Base-by-base conservation (phyloP, 2,888 invertebrate genomes). In the Polyommatus icarus region DNA sequence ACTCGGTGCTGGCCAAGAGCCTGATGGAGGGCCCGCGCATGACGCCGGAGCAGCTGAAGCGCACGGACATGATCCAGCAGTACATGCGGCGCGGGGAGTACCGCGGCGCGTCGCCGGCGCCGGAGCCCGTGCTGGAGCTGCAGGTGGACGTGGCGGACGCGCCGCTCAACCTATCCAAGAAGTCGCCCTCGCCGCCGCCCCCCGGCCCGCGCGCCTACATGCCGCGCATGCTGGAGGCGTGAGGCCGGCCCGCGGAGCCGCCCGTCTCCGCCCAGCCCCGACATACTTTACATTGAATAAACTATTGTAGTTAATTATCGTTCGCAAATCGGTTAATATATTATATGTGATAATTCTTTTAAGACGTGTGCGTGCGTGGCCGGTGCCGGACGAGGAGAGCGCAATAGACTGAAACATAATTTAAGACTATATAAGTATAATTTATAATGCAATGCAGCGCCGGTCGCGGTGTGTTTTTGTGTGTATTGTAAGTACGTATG, bases 1-100 rank as follows among this genome's bases (percentile, higher is more conserved):
- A 98, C 93, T 98, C 98, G 61, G 98, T 98, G 84, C 93, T 98
- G 82, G 98, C 98, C 83, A 97, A 97, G 88, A 97, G 98, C 79
- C 92, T 98, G 81, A 98, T 98, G 97, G 98, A 98, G 87, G 98
- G 98, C n/a, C 98, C 98, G 8, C 95, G 98, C 84, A 98, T 98
- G 97, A 98, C 98, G 71, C 97, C 98, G 77, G 98, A 98, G 91
- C 98, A 98, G 93, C 95, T 98, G 91, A 98, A 98, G 90, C 96
- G 98, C 86, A 97, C 98, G 57, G 98, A 98, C 90, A 97, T 98
- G 86, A 98, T 98, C 87, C 98, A 98, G 91, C 98, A 97, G 89
- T 98, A 97, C 91, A 97, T 98, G 89, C 97, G 98, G 96, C 95
- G 97, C 80, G 96, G 96, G 3, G 96, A 97, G 84, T 88, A 87